phyloP scores from a whole-genome alignment of 2,113 vertebrate genomes.

The Plectropomus leopardus region DNA sequence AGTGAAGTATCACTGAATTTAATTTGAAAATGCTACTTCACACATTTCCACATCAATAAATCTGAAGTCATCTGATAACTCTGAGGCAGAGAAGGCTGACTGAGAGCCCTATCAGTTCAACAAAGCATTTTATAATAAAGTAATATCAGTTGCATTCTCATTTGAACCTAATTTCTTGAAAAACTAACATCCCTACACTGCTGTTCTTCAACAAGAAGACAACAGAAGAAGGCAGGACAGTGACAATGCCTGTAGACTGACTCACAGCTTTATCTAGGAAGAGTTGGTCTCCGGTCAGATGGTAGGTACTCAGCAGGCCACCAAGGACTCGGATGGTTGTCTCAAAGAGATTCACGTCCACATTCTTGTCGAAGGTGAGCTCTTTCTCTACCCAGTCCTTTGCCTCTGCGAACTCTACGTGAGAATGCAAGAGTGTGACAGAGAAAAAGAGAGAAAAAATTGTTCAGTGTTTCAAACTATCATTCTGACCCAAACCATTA shows the following conservation, averaged over 20 bases:
- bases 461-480: no score
- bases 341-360: slow-evolving; percentile 98
- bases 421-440: background rate
- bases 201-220: background rate
- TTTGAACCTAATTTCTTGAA: background rate
- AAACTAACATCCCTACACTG: background rate
- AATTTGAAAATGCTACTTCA: background rate
- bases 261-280: slow-evolving; percentile 96
- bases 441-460: background rate
- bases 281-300: slow-evolving; percentile 90
- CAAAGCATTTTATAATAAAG: background rate
- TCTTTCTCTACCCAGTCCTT: slow-evolving; percentile 89
- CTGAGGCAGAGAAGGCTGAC: background rate
- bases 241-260: slow-evolving; percentile 9
- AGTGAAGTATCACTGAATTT: background rate
- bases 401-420: slow-evolving; percentile 93
- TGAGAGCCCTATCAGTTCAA: background rate
- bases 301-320: slow-evolving; percentile 93
- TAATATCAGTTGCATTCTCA: background rate
- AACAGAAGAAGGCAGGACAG: background rate
- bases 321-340: slow-evolving; percentile 96
- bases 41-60: background rate
- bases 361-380: slow-evolving; percentile 90
- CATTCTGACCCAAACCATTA: no score
- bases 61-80: background rate